Evolutionary conservation across 2,888 invertebrate genomes (phyloP), one percentile per base, ranked within the genome.

Genomic region (Margaritifera margaritifera): DNA sequence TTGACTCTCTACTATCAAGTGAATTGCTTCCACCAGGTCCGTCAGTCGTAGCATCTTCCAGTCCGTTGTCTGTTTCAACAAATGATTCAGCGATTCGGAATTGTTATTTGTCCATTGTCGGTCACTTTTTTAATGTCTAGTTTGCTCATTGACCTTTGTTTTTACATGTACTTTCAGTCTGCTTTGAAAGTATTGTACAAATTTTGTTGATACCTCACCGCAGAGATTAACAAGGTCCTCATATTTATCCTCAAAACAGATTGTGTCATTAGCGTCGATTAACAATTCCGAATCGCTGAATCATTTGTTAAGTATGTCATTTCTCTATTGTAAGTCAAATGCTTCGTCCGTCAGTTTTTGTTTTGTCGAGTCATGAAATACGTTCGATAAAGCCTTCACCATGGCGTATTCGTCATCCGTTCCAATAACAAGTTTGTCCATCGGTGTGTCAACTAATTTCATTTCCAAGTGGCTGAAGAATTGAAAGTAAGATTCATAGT

Each of bases 391-490:
- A 31, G 2, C 27, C 27, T 6, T 31, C 27, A 31, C 6, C 27
- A 31, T 31, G 27, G 27, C 2, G 27, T 31, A 4, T 31, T 31
- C 27, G 2, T 31, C 27, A 31, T 65, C 64, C 22, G 27, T 54
- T 5, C 70, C 63, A 27, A 70, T 60, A 1, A 63, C 63, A 15
- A 64, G 19, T 4, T 64, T 67, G 0, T 56, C 31, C 24, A 54
- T 60, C 55, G 59, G 60, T 25, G 60, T 55, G 15, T 24, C 66
- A 4, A 22, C 20, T 25, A 64, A 57, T 64, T 64, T 64, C 3
- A 50, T 56, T 20, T 31, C 54, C 8, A 53, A 25, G 2, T 62
- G 27, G 6, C 53, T 15, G 62, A 62, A 62, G 54, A 62, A 62
- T 19, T 31, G 27, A 31, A 24, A 25, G 22, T 58, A n/a, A 25